Conservation (phyloP, 2,113 vertebrate genomes). For the Rhinoderma darwinii region DNA sequence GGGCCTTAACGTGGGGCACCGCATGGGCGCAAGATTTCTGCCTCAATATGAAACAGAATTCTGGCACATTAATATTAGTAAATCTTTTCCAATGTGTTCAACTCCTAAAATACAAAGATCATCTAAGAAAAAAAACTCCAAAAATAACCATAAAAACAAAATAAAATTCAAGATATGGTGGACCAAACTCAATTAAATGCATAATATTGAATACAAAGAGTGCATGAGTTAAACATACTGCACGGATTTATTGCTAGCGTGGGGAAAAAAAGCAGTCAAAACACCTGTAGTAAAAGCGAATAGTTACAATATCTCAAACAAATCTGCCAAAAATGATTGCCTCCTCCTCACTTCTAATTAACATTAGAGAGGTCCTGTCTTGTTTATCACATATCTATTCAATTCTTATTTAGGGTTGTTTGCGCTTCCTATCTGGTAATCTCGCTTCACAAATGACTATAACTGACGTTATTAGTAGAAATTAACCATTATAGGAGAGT, state of each 20-base stretch:
- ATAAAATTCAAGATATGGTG: neutral
- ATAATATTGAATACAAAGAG: neutral
- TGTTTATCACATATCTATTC: conserved; percentile 79
- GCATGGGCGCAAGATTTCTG: too few relatives aligned
- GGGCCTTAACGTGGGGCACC: too few relatives aligned
- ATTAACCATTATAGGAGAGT: conserved; percentile 73
- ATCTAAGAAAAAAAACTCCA: too few relatives aligned
- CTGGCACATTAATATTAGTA: too few relatives aligned
- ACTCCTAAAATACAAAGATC: too few relatives aligned
- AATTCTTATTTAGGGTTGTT: conserved; percentile 75
- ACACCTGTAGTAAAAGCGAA: conserved; percentile 54
- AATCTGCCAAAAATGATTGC: conserved; percentile 66
- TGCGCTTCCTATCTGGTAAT: conserved; percentile 80
- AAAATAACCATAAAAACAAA: neutral
- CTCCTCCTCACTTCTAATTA: conserved; percentile 78
- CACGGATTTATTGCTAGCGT: neutral
- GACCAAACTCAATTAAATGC: neutral
- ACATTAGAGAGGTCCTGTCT: conserved; percentile 74
- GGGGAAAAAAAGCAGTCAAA: neutral
- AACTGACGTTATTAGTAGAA: conserved; percentile 74
- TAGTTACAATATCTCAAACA: conserved; percentile 54
- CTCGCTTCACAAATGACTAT: conserved; percentile 76
- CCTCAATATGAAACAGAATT: too few relatives aligned
- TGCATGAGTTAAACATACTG: neutral
- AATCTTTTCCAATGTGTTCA: too few relatives aligned